Base-by-base conservation (phyloP, 2,797 vertebrate species). In the Macropodus opercularis region DNA sequence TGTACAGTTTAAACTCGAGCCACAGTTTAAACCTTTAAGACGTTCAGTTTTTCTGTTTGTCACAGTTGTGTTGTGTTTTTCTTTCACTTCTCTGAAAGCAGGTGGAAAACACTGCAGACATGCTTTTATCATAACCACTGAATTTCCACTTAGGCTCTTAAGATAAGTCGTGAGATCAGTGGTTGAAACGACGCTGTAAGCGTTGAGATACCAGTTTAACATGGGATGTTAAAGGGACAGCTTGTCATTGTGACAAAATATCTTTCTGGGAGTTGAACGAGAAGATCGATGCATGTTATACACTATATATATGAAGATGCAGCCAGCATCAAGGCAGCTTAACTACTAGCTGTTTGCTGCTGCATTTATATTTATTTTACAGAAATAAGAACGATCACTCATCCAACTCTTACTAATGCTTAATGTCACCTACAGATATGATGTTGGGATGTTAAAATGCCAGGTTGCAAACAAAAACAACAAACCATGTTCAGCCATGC, bases 1-100 rank as follows among this genome's bases (percentile, higher is more conserved):
- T 29, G 24, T 10, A 32, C 51, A 53, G 38, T 56, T 55, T 3
- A 39, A 4, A 43, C 13, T 52, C 40, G 62, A 62, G 56, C 27
- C 39, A 13, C 42, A 40, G 10, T 47, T 50, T 19, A n/a, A n/a
- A n/a, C n/a, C n/a, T n/a, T n/a, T n/a, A n/a, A n/a, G n/a, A n/a
- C n/a, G n/a, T 31, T 54, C 59, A 40, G 3, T 23, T 14, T 14
- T 34, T 26, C n/a, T 3, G 31, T 43, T 52, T 29, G n/a, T 42
- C 22, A 34, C 7, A 27, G 1, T 5, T 18, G 2, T 49, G 21
- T 57, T 2, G 3, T n/a, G n/a, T n/a, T n/a, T n/a, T n/a, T n/a
- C n/a, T n/a, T n/a, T n/a, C n/a, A n/a, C n/a, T n/a, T n/a, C n/a
- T n/a, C n/a, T n/a, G n/a, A 29, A 40, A n/a, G 48, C 3, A 13